Conservation (phyloP, 1,140 invertebrate species). For the Drosophila littoralis region DNA sequence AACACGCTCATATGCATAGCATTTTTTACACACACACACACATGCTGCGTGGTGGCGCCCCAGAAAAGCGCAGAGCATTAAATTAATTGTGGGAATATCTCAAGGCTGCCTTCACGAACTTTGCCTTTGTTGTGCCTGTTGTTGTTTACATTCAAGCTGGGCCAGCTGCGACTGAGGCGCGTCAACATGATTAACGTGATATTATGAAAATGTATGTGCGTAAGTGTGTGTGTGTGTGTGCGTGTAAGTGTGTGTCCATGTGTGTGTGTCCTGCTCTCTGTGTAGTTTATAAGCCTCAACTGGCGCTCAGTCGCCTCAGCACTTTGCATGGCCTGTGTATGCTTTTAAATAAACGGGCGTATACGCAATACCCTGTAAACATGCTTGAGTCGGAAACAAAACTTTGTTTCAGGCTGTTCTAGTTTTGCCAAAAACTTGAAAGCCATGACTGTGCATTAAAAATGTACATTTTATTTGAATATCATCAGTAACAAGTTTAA, state of each 20-base stretch:
- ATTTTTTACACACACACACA: neutral
- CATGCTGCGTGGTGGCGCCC: constrained; percentile 20
- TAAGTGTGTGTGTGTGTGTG: neutral
- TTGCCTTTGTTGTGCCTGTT: constrained; percentile 45
- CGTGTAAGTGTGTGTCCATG: constrained; percentile 12
- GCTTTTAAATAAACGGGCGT: constrained; percentile 22
- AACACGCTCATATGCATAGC: neutral
- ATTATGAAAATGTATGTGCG: constrained; percentile 45
- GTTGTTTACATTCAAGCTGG: constrained; percentile 44
- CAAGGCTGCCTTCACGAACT: constrained; percentile 51
- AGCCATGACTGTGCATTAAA: too few species aligned
- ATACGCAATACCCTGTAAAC: constrained; percentile 24
- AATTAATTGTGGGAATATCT: constrained; percentile 71
- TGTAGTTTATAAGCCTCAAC: constrained; percentile 41
- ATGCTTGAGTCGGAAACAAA: neutral
- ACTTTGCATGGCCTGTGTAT: constrained; percentile 7
- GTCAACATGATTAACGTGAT: constrained; percentile 75
- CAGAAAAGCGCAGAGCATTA: constrained; percentile 48
- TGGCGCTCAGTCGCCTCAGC: constrained; percentile 17
- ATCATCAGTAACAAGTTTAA: too few species aligned
- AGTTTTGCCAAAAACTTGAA: too few species aligned
- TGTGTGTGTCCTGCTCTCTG: constrained; percentile 18
- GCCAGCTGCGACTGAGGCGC: constrained; percentile 47
- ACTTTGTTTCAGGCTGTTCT: too few species aligned
- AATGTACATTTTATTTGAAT: too few species aligned